Percentiles rank a stretch among this genome's conserved stretches.
Evolutionary conservation across 1,140 invertebrate species (phyloP).

Genomic region (Drosophila micromelanica): DNA sequence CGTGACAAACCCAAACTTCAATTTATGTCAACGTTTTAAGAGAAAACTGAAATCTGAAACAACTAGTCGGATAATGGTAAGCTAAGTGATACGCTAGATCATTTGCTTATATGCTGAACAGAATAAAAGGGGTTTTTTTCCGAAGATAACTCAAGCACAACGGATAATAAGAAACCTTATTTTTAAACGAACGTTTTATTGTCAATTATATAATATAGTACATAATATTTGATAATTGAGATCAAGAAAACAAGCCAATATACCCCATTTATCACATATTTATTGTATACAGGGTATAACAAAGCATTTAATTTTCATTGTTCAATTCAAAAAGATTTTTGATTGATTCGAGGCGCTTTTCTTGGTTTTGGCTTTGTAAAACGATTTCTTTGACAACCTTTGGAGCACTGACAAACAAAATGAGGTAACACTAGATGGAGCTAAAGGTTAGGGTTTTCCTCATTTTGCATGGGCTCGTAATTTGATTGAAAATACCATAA

Average conservation of each 20-base stretch:
- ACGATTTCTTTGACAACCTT: conserved; percentile 52
- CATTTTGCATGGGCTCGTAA: conserved; percentile 42
- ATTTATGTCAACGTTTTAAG: conserved; percentile 44
- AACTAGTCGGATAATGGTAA: neutral
- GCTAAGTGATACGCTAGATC: neutral
- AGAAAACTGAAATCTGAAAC: conserved; percentile 33
- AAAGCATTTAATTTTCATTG: conserved; percentile 70
- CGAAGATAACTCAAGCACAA: too few relatives aligned
- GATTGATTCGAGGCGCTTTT: conserved; percentile 73
- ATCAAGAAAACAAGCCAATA: neutral
- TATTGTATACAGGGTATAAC: conserved; percentile 3
- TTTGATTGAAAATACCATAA: conserved; percentile 29
- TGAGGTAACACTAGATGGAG: conserved; percentile 57
- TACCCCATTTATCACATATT: neutral
- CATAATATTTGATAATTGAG: too few relatives aligned
- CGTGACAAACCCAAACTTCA: conserved; percentile 66
- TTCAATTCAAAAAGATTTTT: conserved; percentile 74
- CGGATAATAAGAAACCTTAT: too few relatives aligned
- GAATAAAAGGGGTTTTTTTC: too few relatives aligned
- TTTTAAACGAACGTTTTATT: too few relatives aligned
- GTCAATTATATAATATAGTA: neutral
- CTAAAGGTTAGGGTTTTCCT: conserved; percentile 49
- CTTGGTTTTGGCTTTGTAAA: conserved; percentile 48
- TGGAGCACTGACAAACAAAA: conserved; percentile 29
- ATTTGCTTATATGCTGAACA: neutral